Conservation (phyloP, 2,797 vertebrate genomes). For the Dallia pectoralis region DNA sequence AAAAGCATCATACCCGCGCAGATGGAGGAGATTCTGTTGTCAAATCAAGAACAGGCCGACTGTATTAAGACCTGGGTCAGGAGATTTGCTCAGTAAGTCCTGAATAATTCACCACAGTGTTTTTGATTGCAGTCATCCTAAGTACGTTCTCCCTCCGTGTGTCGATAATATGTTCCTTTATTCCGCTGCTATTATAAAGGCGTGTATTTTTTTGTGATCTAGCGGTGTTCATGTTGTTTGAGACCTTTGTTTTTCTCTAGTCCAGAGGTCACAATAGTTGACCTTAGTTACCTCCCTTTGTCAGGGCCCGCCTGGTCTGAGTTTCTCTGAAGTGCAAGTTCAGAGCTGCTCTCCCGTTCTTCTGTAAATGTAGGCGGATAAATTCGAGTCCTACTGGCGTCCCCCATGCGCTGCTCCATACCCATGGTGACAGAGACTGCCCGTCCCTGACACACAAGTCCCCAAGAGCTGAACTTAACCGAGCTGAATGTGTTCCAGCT, state of each 20-base stretch:
- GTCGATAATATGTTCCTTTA: neutral
- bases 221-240: conserved; percentile 24
- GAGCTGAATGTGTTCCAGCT: neutral
- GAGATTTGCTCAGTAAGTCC: conserved; percentile 72
- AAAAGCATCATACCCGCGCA: conserved; percentile 35
- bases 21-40: conserved; percentile 67
- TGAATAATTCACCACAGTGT: conserved; percentile 57
- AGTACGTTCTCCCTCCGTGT: neutral
- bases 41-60: conserved; percentile 56
- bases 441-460: conserved; percentile 11
- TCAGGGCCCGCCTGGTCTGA: conserved; percentile 42
- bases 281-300: conserved; percentile 59
- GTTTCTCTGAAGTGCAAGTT: conserved; percentile 54
- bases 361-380: conserved; percentile 45
- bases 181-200: neutral
- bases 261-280: conserved; percentile 36
- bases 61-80: conserved; percentile 65
- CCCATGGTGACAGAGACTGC: conserved; percentile 39
- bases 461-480: neutral
- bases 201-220: neutral
- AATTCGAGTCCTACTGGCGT: conserved; percentile 45
- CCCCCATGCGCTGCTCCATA: conserved; percentile 26
- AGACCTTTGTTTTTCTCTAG: conserved; percentile 30
- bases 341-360: conserved; percentile 47
- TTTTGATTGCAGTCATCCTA: conserved; percentile 46